phyloP scores from a whole-genome alignment of 2,888 invertebrate genomes.

The Antitype chi region DNA sequence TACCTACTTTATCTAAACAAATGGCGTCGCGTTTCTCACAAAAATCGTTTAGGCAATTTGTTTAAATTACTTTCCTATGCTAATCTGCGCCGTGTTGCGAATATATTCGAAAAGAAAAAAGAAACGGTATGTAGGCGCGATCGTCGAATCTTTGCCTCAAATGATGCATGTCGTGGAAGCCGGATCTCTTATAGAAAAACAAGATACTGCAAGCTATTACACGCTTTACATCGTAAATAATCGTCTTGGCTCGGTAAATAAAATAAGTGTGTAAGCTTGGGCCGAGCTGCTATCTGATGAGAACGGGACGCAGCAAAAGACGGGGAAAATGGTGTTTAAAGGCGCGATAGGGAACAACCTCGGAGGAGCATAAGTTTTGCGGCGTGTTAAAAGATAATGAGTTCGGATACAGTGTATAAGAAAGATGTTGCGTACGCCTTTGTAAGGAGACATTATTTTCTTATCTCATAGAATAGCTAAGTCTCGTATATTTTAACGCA shows the following conservation, averaged over 20 bases:
- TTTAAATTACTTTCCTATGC: slow-evolving; percentile 89
- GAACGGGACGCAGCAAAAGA: slow-evolving; percentile 81
- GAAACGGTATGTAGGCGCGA: slow-evolving; percentile 76
- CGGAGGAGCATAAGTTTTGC: slow-evolving; percentile 85
- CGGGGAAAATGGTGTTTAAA: slow-evolving; percentile 87
- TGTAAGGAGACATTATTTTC: slow-evolving; percentile 82
- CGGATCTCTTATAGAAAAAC: slow-evolving; percentile 81
- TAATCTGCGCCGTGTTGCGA: slow-evolving; percentile 85
- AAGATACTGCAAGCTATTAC: slow-evolving; percentile 86
- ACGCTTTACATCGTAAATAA: slow-evolving; percentile 88
- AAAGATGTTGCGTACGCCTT: slow-evolving; percentile 84
- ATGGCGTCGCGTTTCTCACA: slow-evolving; percentile 81
- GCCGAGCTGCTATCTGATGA: slow-evolving; percentile 87
- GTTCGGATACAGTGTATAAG: slow-evolving; percentile 83
- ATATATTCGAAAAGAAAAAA: slow-evolving; percentile 81
- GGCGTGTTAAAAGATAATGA: slow-evolving; percentile 88
- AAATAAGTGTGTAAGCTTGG: slow-evolving; percentile 85
- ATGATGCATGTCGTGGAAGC: slow-evolving; percentile 84
- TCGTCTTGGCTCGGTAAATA: slow-evolving; percentile 87
- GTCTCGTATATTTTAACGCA: slow-evolving; percentile 82
- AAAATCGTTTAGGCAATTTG: slow-evolving; percentile 88
- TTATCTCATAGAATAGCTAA: slow-evolving; percentile 82
- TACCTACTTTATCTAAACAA: slow-evolving; percentile 79
- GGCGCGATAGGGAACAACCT: slow-evolving; percentile 84
- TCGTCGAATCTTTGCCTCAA: slow-evolving; percentile 79